These are phyloP conservation scores for Drosophila imparisetae DNA, from an alignment of 2,888 invertebrate genomes.

Conservation along the genomic window DNA sequence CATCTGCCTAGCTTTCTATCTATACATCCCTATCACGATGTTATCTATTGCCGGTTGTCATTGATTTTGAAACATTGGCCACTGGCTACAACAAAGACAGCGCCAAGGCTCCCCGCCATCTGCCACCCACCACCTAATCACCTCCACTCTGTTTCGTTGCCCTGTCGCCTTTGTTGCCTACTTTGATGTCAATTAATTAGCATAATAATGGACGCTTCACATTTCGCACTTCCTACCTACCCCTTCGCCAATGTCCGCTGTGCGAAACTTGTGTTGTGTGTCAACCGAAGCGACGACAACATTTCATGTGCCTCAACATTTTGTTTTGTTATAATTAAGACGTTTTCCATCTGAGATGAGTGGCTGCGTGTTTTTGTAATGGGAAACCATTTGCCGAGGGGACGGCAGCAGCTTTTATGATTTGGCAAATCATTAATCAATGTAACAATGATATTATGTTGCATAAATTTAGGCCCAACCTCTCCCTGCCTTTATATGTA, in stretches of 20 bases:
- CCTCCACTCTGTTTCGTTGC: neutral
- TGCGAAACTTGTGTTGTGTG: conserved; percentile 30
- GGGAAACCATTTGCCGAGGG: conserved; percentile 55
- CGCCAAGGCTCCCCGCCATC: conserved; percentile 28
- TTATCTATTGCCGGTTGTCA: conserved; percentile 69
- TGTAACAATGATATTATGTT: conserved; percentile 79
- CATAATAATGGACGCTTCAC: conserved; percentile 79
- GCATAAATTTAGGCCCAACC: conserved; percentile 64
- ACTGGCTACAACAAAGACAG: conserved; percentile 40
- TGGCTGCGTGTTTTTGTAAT: conserved; percentile 71
- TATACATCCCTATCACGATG: conserved; percentile 23
- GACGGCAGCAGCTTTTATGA: conserved; percentile 62
- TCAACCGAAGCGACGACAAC: conserved; percentile 69
- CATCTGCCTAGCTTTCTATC: neutral
- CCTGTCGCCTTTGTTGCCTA: conserved; percentile 23
- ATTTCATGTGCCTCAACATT: conserved; percentile 65
- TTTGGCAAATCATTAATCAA: conserved; percentile 81
- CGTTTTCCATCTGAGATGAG: conserved; percentile 57
- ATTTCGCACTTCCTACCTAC: conserved; percentile 59
- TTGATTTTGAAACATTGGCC: conserved; percentile 67
- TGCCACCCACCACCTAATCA: neutral
- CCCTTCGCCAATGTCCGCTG: neutral
- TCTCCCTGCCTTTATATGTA: neutral
- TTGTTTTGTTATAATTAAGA: conserved; percentile 77
- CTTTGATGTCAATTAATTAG: conserved; percentile 81